These are phyloP conservation scores for Cyprinodon brontotheroides DNA, from an alignment of 2,113 vertebrate species.

Conservation along the genomic window DNA sequence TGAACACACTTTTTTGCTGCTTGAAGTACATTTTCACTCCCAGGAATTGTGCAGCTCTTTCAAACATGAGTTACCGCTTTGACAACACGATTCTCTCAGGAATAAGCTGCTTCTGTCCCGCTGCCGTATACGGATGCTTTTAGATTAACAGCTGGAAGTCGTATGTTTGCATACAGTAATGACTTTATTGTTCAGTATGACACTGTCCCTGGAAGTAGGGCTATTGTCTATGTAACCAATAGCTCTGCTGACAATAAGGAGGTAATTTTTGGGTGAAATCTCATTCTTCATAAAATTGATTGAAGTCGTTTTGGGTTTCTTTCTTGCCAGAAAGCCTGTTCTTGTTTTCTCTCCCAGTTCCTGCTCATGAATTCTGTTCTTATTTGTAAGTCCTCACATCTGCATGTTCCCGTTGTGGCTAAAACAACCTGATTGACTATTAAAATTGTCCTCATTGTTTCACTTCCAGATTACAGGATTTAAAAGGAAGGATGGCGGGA, in stretches of 20 bases:
- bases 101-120: conserved; percentile 20
- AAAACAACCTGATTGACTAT: conserved; percentile 66
- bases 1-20: conserved; percentile 34
- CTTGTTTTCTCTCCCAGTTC: conserved; percentile 13
- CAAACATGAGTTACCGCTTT: conserved; percentile 31
- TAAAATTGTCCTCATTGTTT: conserved; percentile 74
- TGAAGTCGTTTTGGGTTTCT: not conserved
- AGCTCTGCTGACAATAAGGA: conserved; percentile 70
- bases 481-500: conserved; percentile 56
- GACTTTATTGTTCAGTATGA: conserved; percentile 1
- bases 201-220: conserved; percentile 52
- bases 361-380: conserved; percentile 13
- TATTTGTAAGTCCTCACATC: conserved; percentile 39
- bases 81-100: conserved; percentile 40
- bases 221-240: not conserved
- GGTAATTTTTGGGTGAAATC: conserved; percentile 68
- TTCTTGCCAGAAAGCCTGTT: not conserved
- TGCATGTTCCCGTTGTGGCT: conserved; percentile 41
- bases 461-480: too few relatives aligned
- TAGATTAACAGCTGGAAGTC: conserved; percentile 39
- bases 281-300: conserved; percentile 43
- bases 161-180: conserved; percentile 1
- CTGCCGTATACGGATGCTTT: conserved; percentile 34
- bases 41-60: conserved; percentile 18
- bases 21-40: conserved; percentile 22